Evolutionary conservation across 2,888 invertebrate genomes (phyloP).

Genomic region (Epinotia ramella): DNA sequence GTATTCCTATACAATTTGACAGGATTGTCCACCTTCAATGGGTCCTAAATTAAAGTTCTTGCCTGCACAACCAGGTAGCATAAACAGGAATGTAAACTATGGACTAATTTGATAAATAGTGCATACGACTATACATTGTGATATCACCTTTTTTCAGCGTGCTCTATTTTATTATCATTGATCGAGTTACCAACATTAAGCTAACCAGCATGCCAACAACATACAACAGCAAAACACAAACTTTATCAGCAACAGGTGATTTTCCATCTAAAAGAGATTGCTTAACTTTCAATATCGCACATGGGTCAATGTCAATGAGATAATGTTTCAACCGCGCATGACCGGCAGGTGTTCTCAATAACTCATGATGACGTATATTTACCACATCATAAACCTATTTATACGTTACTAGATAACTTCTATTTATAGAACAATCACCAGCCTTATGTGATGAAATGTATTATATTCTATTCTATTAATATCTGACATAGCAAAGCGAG

Average conservation of each 20-base stretch:
- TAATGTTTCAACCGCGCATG: constrained; percentile 31
- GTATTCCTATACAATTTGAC: too few relatives aligned
- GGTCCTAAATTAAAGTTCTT: too few relatives aligned
- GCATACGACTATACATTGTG: too few relatives aligned
- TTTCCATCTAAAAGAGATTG: constrained; percentile 25
- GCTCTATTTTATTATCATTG: too few relatives aligned
- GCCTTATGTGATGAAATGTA: too few relatives aligned
- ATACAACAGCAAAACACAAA: not conserved
- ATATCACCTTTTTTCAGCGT: too few relatives aligned
- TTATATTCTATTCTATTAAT: too few relatives aligned
- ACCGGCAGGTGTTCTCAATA: constrained; percentile 23
- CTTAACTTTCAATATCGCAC: constrained; percentile 30
- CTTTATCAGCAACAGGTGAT: constrained; percentile 8
- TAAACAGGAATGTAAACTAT: not conserved
- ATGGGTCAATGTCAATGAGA: constrained; percentile 37
- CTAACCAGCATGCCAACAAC: not conserved
- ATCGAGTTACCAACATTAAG: not conserved
- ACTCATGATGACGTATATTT: constrained; percentile 15
- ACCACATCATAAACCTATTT: constrained; percentile 22
- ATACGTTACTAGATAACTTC: constrained; percentile 21
- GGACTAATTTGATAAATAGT: not conserved
- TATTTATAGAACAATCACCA: not conserved
- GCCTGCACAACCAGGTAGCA: too few relatives aligned
- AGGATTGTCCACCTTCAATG: too few relatives aligned
- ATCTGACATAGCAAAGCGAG: too few relatives aligned